Conservation (phyloP, 1,140 invertebrate species). For the Ceratoteleas bidentatus region DNA sequence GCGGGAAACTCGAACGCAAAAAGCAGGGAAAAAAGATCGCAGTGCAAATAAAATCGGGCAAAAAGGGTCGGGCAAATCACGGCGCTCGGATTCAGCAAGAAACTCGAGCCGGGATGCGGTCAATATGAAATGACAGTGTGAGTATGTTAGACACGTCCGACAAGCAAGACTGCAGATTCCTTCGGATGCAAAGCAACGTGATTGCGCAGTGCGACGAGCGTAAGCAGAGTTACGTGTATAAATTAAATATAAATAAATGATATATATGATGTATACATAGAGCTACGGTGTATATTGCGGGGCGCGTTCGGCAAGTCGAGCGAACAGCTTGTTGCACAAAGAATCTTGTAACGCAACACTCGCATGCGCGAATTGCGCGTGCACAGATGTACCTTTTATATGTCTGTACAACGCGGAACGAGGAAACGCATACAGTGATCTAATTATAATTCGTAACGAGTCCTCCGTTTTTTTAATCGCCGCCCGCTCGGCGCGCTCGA, state of each 20-base stretch:
- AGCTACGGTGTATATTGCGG: constrained; percentile 55
- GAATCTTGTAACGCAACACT: constrained; percentile 62
- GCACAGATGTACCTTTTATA: constrained; percentile 32
- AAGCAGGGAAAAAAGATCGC: constrained; percentile 20
- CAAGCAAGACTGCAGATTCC: constrained; percentile 59
- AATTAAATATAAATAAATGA: constrained; percentile 58
- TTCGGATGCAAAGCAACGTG: constrained; percentile 53
- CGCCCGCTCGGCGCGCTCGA: constrained; percentile 24
- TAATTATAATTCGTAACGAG: constrained; percentile 46
- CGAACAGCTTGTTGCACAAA: constrained; percentile 62
- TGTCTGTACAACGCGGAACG: constrained; percentile 34
- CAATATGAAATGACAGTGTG: constrained; percentile 58
- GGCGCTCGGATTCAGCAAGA: constrained; percentile 52
- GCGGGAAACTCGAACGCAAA: constrained; percentile 9
- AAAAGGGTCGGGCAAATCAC: constrained; percentile 50
- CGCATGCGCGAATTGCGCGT: constrained; percentile 25
- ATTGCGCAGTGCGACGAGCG: constrained; percentile 60
- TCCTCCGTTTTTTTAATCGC: constrained; percentile 29
- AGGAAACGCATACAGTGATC: constrained; percentile 58
- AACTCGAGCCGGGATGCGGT: constrained; percentile 56
- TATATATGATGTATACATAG: constrained; percentile 45
- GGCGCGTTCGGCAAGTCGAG: constrained; percentile 54
- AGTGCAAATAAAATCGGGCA: too few species aligned
- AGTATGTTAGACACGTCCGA: constrained; percentile 53
- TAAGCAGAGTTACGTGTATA: constrained; percentile 46